Base-by-base conservation (phyloP, 1,140 invertebrate species). In the Akabosia matsudoensis region DNA sequence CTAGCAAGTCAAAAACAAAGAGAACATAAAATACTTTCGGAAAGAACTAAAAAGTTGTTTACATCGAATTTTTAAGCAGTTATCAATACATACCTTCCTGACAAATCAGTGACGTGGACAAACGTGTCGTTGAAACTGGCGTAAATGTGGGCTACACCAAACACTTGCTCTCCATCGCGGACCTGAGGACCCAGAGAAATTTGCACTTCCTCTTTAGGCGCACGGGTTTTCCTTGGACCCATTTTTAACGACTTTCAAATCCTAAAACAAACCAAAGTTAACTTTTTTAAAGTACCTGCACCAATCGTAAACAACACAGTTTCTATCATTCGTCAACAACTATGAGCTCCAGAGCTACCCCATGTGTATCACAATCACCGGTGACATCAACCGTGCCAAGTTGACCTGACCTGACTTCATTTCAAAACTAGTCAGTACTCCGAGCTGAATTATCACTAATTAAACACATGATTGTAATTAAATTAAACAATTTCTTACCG, bases 91-190 rank as follows among this genome's bases (percentile, higher is more conserved):
- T 87, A 91, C 91, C 90, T 92, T 81, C 98, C 98, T 77, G 97
- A 99, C 80, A 99, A 88, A 88, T 99, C 98, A 1, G 98, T 99
- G 45, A 99, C 96, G 88, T 99, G 98, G 7, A 99, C 98, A 85
- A 99, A 99, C 54, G 98, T 99, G 85, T 99, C 98, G 85, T 99
- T 99, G 88, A 99, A 99, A 79, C 95, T 97, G 78, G 98, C 98
- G 85, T 97, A 99, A 83, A 99, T 99, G 86, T 99, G 98, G 73
- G 97, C 97, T 7, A 99, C 97, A 71, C 97, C 98, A 86, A 99
- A 99, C 61, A 99, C 96, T 82, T 93, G 92, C 88, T 99, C 97
- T 74, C 97, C 97, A 84, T 98, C 97, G 78, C 94, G 90, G 33
- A 97, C 95, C 88, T 99, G 97, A 67, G 97, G 97, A 79, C 97